Conservation (phyloP, 2,797 vertebrate genomes). For the Brotula barbata region DNA sequence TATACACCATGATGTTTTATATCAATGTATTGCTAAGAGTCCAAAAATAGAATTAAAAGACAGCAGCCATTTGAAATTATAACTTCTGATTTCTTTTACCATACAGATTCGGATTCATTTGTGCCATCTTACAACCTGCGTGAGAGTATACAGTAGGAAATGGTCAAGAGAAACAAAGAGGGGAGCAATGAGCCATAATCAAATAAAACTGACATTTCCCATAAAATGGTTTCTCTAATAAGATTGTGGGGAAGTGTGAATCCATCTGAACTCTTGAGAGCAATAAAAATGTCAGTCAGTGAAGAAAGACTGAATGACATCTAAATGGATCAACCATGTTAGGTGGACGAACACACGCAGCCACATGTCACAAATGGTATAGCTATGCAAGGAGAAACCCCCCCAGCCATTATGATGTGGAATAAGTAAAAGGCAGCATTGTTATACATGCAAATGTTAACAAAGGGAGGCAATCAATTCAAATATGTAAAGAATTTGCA, state of each 20-base stretch:
- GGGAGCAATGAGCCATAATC: slow-evolving; percentile 70
- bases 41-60: slow-evolving; percentile 41
- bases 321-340: slow-evolving; percentile 45
- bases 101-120: slow-evolving; percentile 8
- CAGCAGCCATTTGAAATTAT: not conserved
- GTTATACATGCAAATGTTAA: not conserved
- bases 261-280: slow-evolving; percentile 63
- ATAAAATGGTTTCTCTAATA: slow-evolving; percentile 74
- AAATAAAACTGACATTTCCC: slow-evolving; percentile 73
- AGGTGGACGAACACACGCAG: slow-evolving; percentile 9
- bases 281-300: slow-evolving; percentile 61
- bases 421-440: not conserved
- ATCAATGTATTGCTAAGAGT: slow-evolving; percentile 28
- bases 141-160: slow-evolving; percentile 43
- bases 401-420: too few species aligned
- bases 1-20: slow-evolving; percentile 16
- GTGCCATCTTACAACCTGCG: slow-evolving; percentile 18
- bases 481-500: slow-evolving; percentile 20
- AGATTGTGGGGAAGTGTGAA: slow-evolving; percentile 74
- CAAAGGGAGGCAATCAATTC: not conserved
- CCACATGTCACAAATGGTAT: not conserved
- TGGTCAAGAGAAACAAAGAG: slow-evolving; percentile 30
- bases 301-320: slow-evolving; percentile 46
- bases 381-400: not conserved
- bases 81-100: not conserved